phyloP scores from a whole-genome alignment of 2,797 vertebrate species.

The Botia almorhae region DNA sequence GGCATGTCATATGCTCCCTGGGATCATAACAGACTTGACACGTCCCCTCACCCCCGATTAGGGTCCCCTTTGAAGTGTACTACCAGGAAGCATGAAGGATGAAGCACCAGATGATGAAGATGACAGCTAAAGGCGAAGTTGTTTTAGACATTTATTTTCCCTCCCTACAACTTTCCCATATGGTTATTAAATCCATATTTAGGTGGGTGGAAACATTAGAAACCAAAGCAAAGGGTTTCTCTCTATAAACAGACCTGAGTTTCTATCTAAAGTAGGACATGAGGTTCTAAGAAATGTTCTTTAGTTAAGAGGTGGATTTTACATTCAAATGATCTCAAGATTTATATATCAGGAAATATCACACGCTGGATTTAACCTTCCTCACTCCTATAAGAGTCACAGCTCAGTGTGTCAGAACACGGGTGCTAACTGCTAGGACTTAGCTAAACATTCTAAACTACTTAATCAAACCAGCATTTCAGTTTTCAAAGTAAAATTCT shows the following conservation, averaged over 20 bases:
- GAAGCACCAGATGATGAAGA: conserved; percentile 31
- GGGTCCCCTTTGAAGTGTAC: conserved; percentile 42
- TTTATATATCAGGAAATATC: no score
- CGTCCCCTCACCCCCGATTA: conserved; percentile 23
- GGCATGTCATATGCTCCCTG: neutral
- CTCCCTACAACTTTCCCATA: neutral
- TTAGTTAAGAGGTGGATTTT: no score
- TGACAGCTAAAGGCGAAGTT: conserved; percentile 12
- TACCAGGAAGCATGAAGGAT: conserved; percentile 40
- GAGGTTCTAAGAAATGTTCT: no score
- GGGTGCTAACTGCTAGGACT: no score
- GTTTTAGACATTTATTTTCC: conserved; percentile 7
- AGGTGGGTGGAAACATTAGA: neutral
- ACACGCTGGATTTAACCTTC: no score
- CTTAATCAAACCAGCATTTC: neutral
- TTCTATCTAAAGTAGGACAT: no score
- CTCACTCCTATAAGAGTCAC: no score
- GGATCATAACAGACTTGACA: conserved; percentile 28
- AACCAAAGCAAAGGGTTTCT: conserved; percentile 23
- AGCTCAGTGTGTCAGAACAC: no score
- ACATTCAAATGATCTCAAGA: no score
- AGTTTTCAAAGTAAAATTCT: neutral
- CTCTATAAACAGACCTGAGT: no score
- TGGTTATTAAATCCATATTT: conserved; percentile 52
- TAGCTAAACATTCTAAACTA: neutral